Evolutionary conservation across 2,113 vertebrate genomes (phyloP), one percentile per base, ranked within the genome.

Genomic region (Caranx melampygus): DNA sequence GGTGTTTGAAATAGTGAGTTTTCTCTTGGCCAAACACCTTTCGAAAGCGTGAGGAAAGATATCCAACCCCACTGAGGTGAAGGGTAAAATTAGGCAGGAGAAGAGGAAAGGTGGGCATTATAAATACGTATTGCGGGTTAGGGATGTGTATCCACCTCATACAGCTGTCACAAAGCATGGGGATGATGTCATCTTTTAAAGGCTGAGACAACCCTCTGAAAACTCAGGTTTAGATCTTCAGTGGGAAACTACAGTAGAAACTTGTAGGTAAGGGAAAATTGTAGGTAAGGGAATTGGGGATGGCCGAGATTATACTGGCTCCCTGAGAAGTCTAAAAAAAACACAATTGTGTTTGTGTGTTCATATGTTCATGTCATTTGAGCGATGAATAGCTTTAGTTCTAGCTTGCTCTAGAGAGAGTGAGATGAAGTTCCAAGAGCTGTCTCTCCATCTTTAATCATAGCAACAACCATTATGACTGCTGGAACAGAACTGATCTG

Each of bases 401-500:
- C 69, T 13, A 16, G 61, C 55, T 70, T 44, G 70, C 68, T 37
- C 79, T 15, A 52, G 84, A 84, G 79, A 72, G 74, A 74, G 64
- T 9, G 42, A 72, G 68, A 86, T 75, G 81, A 84, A 87, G 86
- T 86, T 90, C 84, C 75, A 81, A 81, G 65, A 84, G 80, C 71
- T 47, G 82, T 88, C 76, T 82, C 82, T 68, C 87, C 87, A 83
- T 91, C 88, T 91, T 88, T 89, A 90, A 92, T 90, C 90, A 84
- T 67, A 75, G 82, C 89, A 81, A 45, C 86, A 88, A 72, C 81
- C 85, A 84, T 90, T 87, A 89, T 86, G 86, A 85, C 87, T 88
- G 84, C 86, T 92, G 91, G 84, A 90, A 92, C 81, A 87, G 81
- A 85, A 89, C 86, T 90, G 91, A 89, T 90, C 83, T 89, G 85